Base-by-base conservation (phyloP, 2,113 vertebrate genomes). In the Platycercus adscitus region DNA sequence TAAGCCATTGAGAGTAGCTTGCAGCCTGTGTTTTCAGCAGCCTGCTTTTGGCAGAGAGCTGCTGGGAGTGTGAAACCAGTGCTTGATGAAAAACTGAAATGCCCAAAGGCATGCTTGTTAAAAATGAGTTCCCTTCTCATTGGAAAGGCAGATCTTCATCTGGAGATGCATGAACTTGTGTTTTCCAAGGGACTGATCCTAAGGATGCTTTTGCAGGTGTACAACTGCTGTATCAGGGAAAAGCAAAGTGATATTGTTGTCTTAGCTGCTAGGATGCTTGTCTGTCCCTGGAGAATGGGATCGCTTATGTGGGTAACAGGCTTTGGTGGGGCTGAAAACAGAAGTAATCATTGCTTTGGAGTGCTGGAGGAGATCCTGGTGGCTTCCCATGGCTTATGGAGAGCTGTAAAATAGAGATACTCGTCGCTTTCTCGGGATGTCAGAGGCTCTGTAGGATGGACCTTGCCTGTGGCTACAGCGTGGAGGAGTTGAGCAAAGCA, bases 371-470 rank as follows among this genome's bases (percentile, higher is more conserved):
- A 43, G 50, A 19, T 77, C 33, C 69, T 33, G 20, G 19, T 44
- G 68, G 7, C 53, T 82, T 65, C 63, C 53, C 1, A 0, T 23
- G 49, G 46, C 49, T 63, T 52, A 8, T 3, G 43, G 68, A 43
- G 43, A 64, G 43, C 13, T 5, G 14, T 21, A 15, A 50, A 53
- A 1, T 11, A 17, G 37, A 31, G 2, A 1, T 0, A 5, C 21
- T 70, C 2, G 0, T 35, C 0, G 0, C 46, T 70, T 61, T 72
- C 17, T 37, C 37, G 43, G 10, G 26, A 12, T 41, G 25, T 10
- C 2, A 0, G 9, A 65, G n/a, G 31, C n/a, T 69, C 24, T 73
- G 33, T 41, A 16, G 71, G 41, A 29, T 14, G 44, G 28, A 11
- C 47, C 28, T 26, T 13, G 16, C 2, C 4, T 47, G 41, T 37